Base-by-base conservation (phyloP, 2,113 vertebrate species). In the Hoplias malabaricus region DNA sequence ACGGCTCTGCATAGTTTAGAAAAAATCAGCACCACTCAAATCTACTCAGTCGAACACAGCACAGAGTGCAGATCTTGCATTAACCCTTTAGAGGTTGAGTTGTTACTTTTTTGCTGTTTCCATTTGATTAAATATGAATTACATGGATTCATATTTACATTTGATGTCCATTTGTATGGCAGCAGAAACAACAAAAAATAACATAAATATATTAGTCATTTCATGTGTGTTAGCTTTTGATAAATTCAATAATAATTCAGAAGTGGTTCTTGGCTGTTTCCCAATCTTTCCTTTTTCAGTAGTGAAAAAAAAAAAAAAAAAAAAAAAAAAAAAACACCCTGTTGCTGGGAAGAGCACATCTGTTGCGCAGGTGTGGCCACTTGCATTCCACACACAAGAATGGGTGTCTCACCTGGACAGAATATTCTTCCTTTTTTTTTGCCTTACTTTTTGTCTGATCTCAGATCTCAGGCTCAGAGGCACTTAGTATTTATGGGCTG, bases 311-410 rank as follows among this genome's bases (percentile, higher is more conserved):
- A 4, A 56, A 38, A 57, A 19, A 21, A 4, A 56, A 38, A 57
- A 19, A 21, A 5, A 16, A 53, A 23, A n/a, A 11, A 4, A 56
- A 38, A 57, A 19, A 21, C 48, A 50, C 19, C 48, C 48, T 53
- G 48, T 10, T 70, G 27, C 63, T 56, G 53, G 54, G 56, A 27
- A 71, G 23, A 63, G 68, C 59, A 77, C 87, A 86, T 82, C 85
- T 92, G 84, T 78, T 87, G 78, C 82, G 50, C 77, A 87, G 86
- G 75, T 83, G 83, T 73, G 65, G 66, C 62, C 63, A 3, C 21
- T 57, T 27, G 31, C 65, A 78, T 85, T 85, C 74, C 40, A 68
- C 34, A 68, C 65, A 7, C 8, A 40, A 29, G 31, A 1, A n/a
- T 42, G 70, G 25, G 50, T 79, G 16, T 31, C 69, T 80, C 40